Percentiles rank a stretch among this genome's conserved stretches.
phyloP scores from a whole-genome alignment of 2,113 vertebrate species.

The Salminus brasiliensis region DNA sequence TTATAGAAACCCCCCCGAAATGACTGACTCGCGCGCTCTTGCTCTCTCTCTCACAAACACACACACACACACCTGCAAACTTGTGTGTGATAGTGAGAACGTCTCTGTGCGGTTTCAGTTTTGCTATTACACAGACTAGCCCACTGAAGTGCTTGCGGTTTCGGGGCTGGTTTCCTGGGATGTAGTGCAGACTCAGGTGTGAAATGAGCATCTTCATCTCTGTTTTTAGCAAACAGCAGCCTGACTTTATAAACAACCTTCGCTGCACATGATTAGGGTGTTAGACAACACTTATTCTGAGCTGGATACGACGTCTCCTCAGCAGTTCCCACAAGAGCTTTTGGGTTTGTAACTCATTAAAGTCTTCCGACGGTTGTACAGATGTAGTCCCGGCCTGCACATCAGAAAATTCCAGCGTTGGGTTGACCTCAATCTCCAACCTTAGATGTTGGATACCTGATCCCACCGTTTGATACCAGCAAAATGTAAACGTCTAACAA shows the following conservation, averaged over 20 bases:
- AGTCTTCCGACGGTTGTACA: too few species aligned
- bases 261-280: background rate
- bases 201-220: background rate
- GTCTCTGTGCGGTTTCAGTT: constrained; percentile 42
- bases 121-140: constrained; percentile 33
- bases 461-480: too few species aligned
- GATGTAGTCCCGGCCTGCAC: too few species aligned
- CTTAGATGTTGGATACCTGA: too few species aligned
- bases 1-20: background rate
- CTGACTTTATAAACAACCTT: background rate
- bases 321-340: too few species aligned
- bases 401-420: too few species aligned
- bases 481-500: too few species aligned
- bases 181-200: constrained; percentile 9
- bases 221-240: constrained; percentile 7
- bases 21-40: background rate
- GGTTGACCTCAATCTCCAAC: too few species aligned
- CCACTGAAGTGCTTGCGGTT: constrained; percentile 40
- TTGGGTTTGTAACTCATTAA: too few species aligned
- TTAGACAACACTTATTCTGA: too few species aligned
- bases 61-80: background rate
- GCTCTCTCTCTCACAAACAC: too few species aligned
- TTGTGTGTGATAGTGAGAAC: constrained; percentile 33
- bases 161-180: background rate
- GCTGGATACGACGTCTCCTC: too few species aligned